Percentiles rank a stretch among this genome's conserved stretches.
Evolutionary conservation across 2,888 invertebrate genomes (phyloP).

Genomic region (Caenorhabditis imperialis): DNA sequence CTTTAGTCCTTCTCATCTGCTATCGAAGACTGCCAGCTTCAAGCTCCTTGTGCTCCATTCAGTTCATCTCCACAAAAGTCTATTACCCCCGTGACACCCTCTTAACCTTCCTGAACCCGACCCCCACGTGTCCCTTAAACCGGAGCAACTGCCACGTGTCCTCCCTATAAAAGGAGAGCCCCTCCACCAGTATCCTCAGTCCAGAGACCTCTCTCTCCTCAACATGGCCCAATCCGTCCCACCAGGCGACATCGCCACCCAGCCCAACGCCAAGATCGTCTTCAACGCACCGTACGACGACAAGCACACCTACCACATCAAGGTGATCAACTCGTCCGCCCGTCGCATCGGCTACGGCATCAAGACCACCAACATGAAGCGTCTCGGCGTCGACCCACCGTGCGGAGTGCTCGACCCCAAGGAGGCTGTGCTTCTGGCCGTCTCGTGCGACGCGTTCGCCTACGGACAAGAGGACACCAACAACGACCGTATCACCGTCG

Average conservation of each 20-base stretch:
- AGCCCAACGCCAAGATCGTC: constrained; percentile 66
- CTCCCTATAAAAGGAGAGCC: too few relatives aligned
- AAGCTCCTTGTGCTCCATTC: too few relatives aligned
- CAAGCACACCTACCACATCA: constrained; percentile 59
- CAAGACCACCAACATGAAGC: constrained; percentile 66
- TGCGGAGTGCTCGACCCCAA: constrained; percentile 61
- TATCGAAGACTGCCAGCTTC: too few relatives aligned
- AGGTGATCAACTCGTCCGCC: too few relatives aligned
- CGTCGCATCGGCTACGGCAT: constrained; percentile 58
- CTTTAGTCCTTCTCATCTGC: too few relatives aligned
- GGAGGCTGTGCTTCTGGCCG: constrained; percentile 53
- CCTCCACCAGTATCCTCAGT: too few relatives aligned
- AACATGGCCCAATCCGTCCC: constrained; percentile 66
- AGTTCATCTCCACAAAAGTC: too few relatives aligned
- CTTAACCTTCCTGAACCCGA: too few relatives aligned
- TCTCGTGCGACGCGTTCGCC: constrained; percentile 60
- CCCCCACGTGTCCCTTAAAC: too few relatives aligned
- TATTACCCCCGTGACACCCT: too few relatives aligned
- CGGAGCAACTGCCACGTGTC: too few relatives aligned
- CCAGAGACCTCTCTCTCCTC: too few relatives aligned
- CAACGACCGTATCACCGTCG: constrained; percentile 67
- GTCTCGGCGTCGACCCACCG: constrained; percentile 58
- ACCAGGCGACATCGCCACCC: constrained; percentile 65
- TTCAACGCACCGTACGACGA: constrained; percentile 70
- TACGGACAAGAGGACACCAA: constrained; percentile 63